Conservation (phyloP, 2,888 invertebrate genomes). For the Aproaerema taeniolella region DNA sequence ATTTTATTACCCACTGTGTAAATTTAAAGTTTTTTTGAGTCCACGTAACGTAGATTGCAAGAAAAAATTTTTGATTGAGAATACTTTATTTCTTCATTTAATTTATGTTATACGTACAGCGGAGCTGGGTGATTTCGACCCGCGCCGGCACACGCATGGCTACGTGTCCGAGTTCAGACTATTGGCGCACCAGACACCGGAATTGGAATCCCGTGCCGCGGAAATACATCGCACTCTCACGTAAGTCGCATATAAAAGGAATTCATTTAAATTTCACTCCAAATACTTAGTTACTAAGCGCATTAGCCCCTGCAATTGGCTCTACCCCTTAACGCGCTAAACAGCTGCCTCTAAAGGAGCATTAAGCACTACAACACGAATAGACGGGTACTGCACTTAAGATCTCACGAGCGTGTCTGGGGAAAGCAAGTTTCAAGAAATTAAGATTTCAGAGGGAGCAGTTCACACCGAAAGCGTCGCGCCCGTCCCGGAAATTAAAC, state of each 20-base stretch:
- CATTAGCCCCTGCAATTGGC: constrained; percentile 8
- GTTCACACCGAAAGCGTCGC: constrained; percentile 46
- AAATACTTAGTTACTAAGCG: not conserved
- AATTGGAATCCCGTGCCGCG: constrained; percentile 91
- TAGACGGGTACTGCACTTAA: constrained; percentile 16
- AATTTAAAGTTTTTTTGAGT: too few relatives aligned
- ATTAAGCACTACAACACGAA: constrained; percentile 10
- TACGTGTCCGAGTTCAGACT: constrained; percentile 97
- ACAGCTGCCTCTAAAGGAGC: constrained; percentile 4
- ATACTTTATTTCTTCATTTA: not conserved
- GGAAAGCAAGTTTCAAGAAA: constrained; percentile 43
- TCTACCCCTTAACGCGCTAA: constrained; percentile 6
- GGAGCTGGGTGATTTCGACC: constrained; percentile 96
- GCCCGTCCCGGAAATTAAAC: constrained; percentile 60
- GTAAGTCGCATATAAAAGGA: constrained; percentile 70
- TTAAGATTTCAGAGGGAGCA: constrained; percentile 55
- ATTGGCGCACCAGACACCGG: constrained; percentile 93
- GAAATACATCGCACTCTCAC: constrained; percentile 93
- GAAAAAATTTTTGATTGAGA: not conserved
- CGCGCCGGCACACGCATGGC: constrained; percentile 89
- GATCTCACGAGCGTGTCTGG: constrained; percentile 24
- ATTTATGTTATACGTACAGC: constrained; percentile 72
- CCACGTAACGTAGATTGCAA: too few relatives aligned
- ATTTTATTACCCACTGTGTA: constrained; percentile 22
- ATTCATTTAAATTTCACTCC: too few relatives aligned